A percentile compares a stretch with the other conserved stretches of the same genome.
phyloP scores from a whole-genome alignment of 2,113 vertebrate genomes.

The Heloderma charlesbogerti region DNA sequence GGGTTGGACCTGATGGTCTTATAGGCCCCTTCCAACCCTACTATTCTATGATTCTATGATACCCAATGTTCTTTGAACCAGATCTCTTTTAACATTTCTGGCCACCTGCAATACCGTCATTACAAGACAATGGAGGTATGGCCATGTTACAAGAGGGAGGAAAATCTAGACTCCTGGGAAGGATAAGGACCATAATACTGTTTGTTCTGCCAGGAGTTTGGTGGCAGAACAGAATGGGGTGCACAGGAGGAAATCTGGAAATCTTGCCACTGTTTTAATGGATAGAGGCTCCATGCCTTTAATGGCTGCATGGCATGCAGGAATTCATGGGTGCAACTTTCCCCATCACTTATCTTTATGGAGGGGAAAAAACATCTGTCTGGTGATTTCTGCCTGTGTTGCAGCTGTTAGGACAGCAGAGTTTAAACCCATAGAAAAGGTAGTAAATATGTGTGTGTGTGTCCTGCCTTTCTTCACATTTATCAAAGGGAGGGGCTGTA shows the following conservation, averaged over 20 bases:
- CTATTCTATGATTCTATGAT: too few species aligned
- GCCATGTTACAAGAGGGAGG: neutral
- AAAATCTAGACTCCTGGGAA: neutral
- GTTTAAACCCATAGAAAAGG: neutral
- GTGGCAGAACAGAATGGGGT: neutral
- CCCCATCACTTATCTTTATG: neutral
- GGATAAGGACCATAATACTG: neutral
- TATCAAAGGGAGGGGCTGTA: too few species aligned
- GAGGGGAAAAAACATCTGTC: neutral
- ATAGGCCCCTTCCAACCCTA: too few species aligned
- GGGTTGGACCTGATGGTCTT: too few species aligned
- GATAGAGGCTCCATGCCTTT: neutral
- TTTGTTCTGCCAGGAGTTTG: neutral
- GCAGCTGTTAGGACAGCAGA: neutral
- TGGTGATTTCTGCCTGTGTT: neutral
- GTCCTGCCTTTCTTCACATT: neutral
- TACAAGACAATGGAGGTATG: neutral
- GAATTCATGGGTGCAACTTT: neutral
- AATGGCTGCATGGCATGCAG: neutral
- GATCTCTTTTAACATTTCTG: neutral
- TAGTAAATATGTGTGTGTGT: neutral
- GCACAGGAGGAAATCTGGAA: neutral
- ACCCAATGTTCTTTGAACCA: neutral
- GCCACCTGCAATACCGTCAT: neutral
- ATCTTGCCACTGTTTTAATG: neutral